Base-by-base conservation (phyloP, 1,140 invertebrate species). In the Acromyrmex charruanus region DNA sequence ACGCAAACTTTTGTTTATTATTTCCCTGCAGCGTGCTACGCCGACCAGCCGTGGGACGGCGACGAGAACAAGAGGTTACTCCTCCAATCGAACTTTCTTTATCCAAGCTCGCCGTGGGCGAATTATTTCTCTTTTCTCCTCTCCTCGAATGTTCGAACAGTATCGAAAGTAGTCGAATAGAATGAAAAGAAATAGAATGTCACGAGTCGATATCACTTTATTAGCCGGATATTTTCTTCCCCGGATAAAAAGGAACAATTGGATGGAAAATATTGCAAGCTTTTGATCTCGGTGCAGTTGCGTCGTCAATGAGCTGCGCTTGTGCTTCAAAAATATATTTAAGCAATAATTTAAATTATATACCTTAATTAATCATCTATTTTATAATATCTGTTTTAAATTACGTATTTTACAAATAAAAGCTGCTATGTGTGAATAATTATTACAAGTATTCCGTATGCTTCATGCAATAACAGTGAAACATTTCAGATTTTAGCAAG, bases 1-100 rank as follows among this genome's bases (percentile, higher is more conserved):
- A 53, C 77, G 69, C 55, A 90, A 93, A 93, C 92, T 93, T 93
- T 92, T 92, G 89, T 93, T 94, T 94, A 94, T 94, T 91, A 93
- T 93, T 93, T 93, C 88, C 88, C 75, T 55, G 66, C 77, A 69
- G 88, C 72, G 55, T n/a, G 25, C 79, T 65, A 53, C 21, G 71
- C 28, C 53, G 65, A 71, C 59, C 35, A 63, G n/a, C 58, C 21
- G 58, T 3, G 25, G 35, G 49, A 25, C n/a, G 31, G 51, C 44
- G 14, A 21, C 39, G 14, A 51, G 25, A 49, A 61, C 55, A 55
- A 88, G 88, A 84, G 77, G 80, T 65, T 72, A 59, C 53, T 88
- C 81, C 53, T 88, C 80, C 87, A 74, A 91, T 91, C 89, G 89
- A 91, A 91, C 90, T 91, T 91, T 71, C 53, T 85, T 90, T 90